phyloP scores from a whole-genome alignment of 2,888 invertebrate genomes.

The Clanis bilineata region DNA sequence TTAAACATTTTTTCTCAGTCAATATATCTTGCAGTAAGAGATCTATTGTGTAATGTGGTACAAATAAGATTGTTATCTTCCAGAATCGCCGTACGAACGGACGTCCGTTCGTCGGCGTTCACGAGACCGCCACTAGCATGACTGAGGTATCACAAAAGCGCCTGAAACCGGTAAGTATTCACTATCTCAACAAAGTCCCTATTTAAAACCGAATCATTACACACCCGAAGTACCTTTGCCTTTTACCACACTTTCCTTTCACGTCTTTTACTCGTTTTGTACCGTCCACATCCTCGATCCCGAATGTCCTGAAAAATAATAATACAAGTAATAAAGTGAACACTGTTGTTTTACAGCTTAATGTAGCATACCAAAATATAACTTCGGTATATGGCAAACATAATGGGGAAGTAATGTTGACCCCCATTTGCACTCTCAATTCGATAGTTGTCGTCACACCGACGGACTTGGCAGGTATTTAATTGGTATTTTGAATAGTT shows the following conservation, averaged over 20 bases:
- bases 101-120: slow-evolving; percentile 62
- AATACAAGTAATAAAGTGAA: slow-evolving; percentile 75
- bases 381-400: slow-evolving; percentile 76
- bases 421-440: slow-evolving; percentile 69
- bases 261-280: slow-evolving; percentile 9
- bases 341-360: slow-evolving; percentile 79
- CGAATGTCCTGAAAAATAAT: slow-evolving; percentile 43
- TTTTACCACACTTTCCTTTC: slow-evolving; percentile 20
- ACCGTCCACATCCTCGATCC: slow-evolving; percentile 32
- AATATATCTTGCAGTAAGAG: no score
- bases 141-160: slow-evolving; percentile 81
- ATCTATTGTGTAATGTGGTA: not conserved
- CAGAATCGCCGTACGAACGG: slow-evolving; percentile 70
- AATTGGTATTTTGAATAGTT: slow-evolving; percentile 78
- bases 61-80: slow-evolving; percentile 13
- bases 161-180: slow-evolving; percentile 74
- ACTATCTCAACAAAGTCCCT: slow-evolving; percentile 27
- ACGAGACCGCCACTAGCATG: slow-evolving; percentile 75
- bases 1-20: no score
- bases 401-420: slow-evolving; percentile 66
- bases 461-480: slow-evolving; percentile 81
- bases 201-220: slow-evolving; percentile 18
- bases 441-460: slow-evolving; percentile 79
- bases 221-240: slow-evolving; percentile 5
- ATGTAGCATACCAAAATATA: slow-evolving; percentile 77